phyloP scores from a whole-genome alignment of 2,888 invertebrate genomes.

The Troides aeacus region DNA sequence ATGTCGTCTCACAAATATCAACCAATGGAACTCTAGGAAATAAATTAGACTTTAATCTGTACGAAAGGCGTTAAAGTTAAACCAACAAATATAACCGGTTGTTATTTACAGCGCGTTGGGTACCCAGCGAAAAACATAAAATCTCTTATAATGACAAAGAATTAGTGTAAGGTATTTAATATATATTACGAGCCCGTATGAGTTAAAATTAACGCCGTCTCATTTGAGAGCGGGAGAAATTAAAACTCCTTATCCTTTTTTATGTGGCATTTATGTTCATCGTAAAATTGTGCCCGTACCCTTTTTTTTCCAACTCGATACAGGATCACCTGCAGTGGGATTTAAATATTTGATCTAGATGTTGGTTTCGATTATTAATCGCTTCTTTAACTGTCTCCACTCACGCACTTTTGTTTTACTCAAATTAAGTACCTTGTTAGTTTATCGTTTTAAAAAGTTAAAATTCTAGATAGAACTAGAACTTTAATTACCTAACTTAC shows the following conservation, averaged over 20 bases:
- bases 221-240: slow-evolving; percentile 71
- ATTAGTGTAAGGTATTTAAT: slow-evolving; percentile 56
- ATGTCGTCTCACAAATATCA: slow-evolving; percentile 18
- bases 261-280: slow-evolving; percentile 75
- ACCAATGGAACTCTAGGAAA: slow-evolving; percentile 43
- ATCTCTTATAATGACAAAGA: slow-evolving; percentile 69
- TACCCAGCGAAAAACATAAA: slow-evolving; percentile 57
- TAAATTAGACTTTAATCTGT: slow-evolving; percentile 69
- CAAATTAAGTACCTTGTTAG: not conserved
- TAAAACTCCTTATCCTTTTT: slow-evolving; percentile 76
- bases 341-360: slow-evolving; percentile 38
- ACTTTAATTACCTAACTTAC: too few species aligned
- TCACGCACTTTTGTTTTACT: slow-evolving; percentile 22
- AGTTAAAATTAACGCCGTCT: slow-evolving; percentile 75
- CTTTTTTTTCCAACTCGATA: slow-evolving; percentile 60
- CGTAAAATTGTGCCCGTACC: slow-evolving; percentile 67
- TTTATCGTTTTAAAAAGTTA: not conserved
- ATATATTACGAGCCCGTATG: slow-evolving; percentile 37
- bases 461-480: too few species aligned
- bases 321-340: slow-evolving; percentile 41
- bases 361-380: slow-evolving; percentile 34
- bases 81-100: slow-evolving; percentile 71
- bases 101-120: slow-evolving; percentile 65
- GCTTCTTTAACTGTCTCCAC: slow-evolving; percentile 22
- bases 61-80: slow-evolving; percentile 66